Base-by-base conservation (phyloP, 2,888 invertebrate species). In the Dicyrtomina minuta region DNA sequence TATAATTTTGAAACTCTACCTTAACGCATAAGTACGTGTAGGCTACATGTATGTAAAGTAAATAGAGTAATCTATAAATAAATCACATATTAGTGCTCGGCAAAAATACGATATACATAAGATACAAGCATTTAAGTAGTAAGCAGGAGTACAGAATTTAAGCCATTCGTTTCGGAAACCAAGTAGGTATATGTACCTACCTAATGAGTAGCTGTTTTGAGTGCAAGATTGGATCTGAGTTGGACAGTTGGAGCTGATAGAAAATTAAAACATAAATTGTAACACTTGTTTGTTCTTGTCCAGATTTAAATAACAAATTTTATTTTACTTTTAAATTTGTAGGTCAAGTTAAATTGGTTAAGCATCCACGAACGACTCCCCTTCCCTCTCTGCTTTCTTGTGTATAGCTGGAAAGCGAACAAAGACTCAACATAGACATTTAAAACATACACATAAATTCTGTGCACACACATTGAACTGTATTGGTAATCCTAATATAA, bases 221-320 rank as follows among this genome's bases (percentile, higher is more conserved):
- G n/a, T n/a, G n/a, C n/a, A n/a, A n/a, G n/a, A n/a, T n/a, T n/a
- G n/a, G n/a, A n/a, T n/a, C n/a, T 33, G 33, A 33, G 33, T 33
- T 33, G 33, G 8, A 46, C 46, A 4, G 46, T 46, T 41, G 8
- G 13, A 46, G 3, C 4, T n/a, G 4, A 46, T 6, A 15, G 17
- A 46, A 46, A 46, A 46, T 17, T 17, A 46, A 46, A 46, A 46
- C 46, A 46, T 13, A 46, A 8, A 46, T 46, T 12, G n/a, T 33
- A 46, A 46, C 15, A 46, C 46, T 46, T 33, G 33, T 33, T 4
- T 12, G 4, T 4, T 46, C 3, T 46, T 46, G 46, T 46, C 46
- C 46, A 46, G 46, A 46, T 46, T 46, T 46, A 46, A 46, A 33
- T 33, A 33, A 33, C 33, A 33, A 33, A 46, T 46, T 46, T 46